Evolutionary conservation across 2,888 invertebrate genomes (phyloP), one percentile per base, ranked within the genome.

Genomic region (Cephonodes hylas): DNA sequence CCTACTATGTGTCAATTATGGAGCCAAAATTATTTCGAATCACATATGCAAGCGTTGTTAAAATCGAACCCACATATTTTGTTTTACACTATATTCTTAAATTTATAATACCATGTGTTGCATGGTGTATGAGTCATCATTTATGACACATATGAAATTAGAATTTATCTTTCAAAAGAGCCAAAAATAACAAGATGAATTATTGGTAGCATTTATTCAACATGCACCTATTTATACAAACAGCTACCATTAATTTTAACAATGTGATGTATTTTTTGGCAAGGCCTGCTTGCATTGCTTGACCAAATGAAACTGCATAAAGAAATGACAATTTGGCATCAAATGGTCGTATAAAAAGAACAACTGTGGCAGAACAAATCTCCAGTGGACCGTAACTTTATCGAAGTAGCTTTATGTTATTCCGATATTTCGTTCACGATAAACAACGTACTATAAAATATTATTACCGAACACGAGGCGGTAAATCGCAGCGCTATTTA

Each of bases 401-500:
- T 64, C 62, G 65, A 68, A 46, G 66, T 69, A 69, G 61, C 65
- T 72, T 76, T 69, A 74, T 64, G 63, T 59, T 70, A 67, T 73
- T 68, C 70, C 67, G 68, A 76, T 77, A 78, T 75, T 73, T 62
- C 63, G 66, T 66, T 68, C 67, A 66, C 67, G 70, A 71, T 73
- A 75, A 73, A 72, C 71, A 69, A 64, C 68, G 64, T 73, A 74
- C 73, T 76, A 72, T 75, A 74, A 77, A 79, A 74, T 66, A 67
- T 72, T 68, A 69, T 68, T 59, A 10, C 59, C 66, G 64, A 67
- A 67, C 62, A 64, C 42, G 62, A 58, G 59, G 64, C 73, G 62
- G 76, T 80, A 83, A 81, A 83, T 80, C 74, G 63, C 63, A 45
- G 59, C 64, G 64, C 60, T 68, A 73, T 78, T 83, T 80, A 76